Base-by-base conservation (phyloP, 2,113 vertebrate species). In the Tylochromis polylepis region DNA sequence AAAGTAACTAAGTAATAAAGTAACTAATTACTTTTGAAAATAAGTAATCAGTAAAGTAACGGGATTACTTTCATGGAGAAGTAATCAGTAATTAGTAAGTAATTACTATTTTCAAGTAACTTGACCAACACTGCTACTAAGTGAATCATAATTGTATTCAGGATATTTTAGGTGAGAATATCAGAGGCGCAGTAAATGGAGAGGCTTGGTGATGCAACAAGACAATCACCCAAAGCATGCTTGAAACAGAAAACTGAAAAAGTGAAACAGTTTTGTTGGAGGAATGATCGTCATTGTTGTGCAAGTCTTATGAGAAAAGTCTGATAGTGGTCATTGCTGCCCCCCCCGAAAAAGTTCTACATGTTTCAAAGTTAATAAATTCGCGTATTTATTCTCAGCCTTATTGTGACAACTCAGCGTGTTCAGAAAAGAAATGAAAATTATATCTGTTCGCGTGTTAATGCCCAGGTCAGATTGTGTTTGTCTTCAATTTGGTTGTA, bases 381-480 rank as follows among this genome's bases (percentile, higher is more conserved):
- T 46, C 43, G 4, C 12, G 4, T 14, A 46, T 15, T 46, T 55
- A n/a, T 55, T 55, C 51, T 55, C 51, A 55, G 20, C 51, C 8
- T 4, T 18, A 4, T 18, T 20, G 16, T 20, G 8, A 55, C 7
- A n/a, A n/a, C 51, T 55, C 18, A 51, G 7, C 6, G 51, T 53
- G 18, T 20, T 55, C 51, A 55, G 8, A 20, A n/a, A 20, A 10
- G 18, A 20, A 53, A 53, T 20, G 51, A 9, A 20, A n/a, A 55
- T 4, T 31, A 51, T 51, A 20, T 51, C 27, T 77, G 72, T 0
- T 77, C 0, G 1, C 20, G 46, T 31, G 46, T 77, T 77, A 31
- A 51, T n/a, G 31, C 24, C 27, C 6, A 31, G n/a, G 72, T 77
- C 72, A n/a, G 46, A 77, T 53, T 51, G 16, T 51, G 46, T 77